phyloP scores from a whole-genome alignment of 2,888 invertebrate genomes.

The Agonopterix subpropinquella region DNA sequence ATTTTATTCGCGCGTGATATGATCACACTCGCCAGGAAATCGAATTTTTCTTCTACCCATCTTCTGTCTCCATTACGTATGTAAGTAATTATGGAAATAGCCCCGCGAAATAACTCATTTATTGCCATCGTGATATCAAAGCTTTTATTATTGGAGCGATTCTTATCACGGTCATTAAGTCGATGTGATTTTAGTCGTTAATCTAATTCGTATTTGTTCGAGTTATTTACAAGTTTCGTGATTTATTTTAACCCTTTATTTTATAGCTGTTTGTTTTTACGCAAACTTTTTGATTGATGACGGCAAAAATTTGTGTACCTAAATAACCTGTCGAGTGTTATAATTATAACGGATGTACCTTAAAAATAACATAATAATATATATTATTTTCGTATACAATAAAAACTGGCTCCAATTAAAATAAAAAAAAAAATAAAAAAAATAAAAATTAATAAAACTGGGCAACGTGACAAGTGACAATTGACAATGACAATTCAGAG shows the following conservation, averaged over 20 bases:
- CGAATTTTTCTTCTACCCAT: slow-evolving; percentile 25
- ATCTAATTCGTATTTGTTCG: slow-evolving; percentile 6
- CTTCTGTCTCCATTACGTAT: slow-evolving; percentile 14
- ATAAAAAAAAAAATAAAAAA: too few relatives aligned
- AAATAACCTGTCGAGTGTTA: too few relatives aligned
- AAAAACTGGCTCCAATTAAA: too few relatives aligned
- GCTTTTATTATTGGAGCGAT: background rate
- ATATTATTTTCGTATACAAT: too few relatives aligned
- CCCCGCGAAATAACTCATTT: slow-evolving; percentile 37
- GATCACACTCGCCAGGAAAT: slow-evolving; percentile 18
- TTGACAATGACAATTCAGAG: too few relatives aligned
- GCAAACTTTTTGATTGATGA: slow-evolving; percentile 6
- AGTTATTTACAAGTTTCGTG: background rate
- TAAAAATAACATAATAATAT: too few relatives aligned
- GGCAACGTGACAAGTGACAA: too few relatives aligned
- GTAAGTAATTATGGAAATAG: slow-evolving; percentile 40
- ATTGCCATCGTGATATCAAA: slow-evolving; percentile 21
- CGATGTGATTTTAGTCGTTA: slow-evolving; percentile 2
- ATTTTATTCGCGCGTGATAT: too few relatives aligned
- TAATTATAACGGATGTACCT: too few relatives aligned
- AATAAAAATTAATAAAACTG: too few relatives aligned
- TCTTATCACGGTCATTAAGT: background rate
- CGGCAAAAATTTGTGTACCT: too few relatives aligned
- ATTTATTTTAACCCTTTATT: background rate
- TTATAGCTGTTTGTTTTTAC: background rate